Evolutionary conservation across 2,797 vertebrate species (phyloP).

Genomic region (Gymnoscopelus braueri): DNA sequence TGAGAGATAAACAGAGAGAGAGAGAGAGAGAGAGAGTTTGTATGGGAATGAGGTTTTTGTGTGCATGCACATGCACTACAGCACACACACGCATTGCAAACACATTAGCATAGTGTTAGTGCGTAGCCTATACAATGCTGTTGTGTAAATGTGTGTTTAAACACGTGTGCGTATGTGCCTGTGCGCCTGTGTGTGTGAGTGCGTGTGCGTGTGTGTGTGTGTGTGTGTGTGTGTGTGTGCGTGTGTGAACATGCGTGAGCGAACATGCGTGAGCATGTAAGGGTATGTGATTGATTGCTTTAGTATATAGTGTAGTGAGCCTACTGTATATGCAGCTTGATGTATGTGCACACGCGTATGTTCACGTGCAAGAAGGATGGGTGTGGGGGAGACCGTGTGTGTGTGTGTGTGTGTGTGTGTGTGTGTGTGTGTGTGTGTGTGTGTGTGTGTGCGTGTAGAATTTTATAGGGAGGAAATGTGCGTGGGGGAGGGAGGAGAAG

Average conservation of each 20-base stretch:
- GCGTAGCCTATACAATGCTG: no score
- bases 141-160: background rate
- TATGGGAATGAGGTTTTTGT: no score
- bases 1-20: slow-evolving; percentile 8
- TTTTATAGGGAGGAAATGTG: slow-evolving; percentile 70
- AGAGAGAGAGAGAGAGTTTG: slow-evolving; percentile 12
- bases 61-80: no score
- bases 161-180: background rate
- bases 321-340: no score
- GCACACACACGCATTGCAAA: no score
- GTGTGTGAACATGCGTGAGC: slow-evolving; percentile 25
- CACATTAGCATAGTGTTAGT: no score
- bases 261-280: slow-evolving; percentile 32
- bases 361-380: no score
- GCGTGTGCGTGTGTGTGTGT: slow-evolving; percentile 1
- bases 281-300: slow-evolving; percentile 19
- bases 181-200: background rate
- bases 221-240: slow-evolving; percentile 7
- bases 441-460: slow-evolving; percentile 17
- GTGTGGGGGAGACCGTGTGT: no score
- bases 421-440: background rate
- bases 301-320: background rate
- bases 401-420: background rate
- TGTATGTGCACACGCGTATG: no score
- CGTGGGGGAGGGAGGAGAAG: slow-evolving; percentile 77